Conservation (phyloP, 2,888 invertebrate species). For the Parnassius mnemosyne region DNA sequence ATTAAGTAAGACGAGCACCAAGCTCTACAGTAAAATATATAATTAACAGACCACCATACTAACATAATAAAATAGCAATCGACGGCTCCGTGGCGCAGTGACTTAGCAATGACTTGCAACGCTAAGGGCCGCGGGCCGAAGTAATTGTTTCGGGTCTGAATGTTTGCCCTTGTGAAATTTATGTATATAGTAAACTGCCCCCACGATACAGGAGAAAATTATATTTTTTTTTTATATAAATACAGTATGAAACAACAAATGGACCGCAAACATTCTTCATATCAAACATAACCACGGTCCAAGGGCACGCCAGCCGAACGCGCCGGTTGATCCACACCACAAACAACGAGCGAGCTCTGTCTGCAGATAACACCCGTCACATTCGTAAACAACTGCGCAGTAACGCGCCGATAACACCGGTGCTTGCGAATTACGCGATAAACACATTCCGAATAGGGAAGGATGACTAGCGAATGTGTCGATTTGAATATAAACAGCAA, state of each 20-base stretch:
- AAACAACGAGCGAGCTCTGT: not conserved
- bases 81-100: too few species aligned
- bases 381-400: conserved; percentile 13
- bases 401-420: conserved; percentile 10
- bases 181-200: too few species aligned
- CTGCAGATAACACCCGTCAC: conserved; percentile 15
- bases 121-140: too few species aligned
- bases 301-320: conserved; percentile 4
- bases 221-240: not conserved
- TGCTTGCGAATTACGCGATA: not conserved
- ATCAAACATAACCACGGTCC: conserved; percentile 7
- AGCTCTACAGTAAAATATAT: too few species aligned
- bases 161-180: too few species aligned
- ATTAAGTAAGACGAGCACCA: too few species aligned
- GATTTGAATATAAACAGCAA: too few species aligned
- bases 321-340: conserved; percentile 3
- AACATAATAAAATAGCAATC: too few species aligned
- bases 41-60: too few species aligned
- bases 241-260: not conserved
- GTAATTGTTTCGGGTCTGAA: too few species aligned
- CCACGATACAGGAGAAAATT: not conserved
- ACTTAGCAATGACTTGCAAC: too few species aligned
- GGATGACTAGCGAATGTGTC: too few species aligned
- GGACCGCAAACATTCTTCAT: not conserved
- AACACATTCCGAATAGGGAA: not conserved